Percentiles rank a stretch among this genome's conserved stretches.
Conservation (phyloP, 2,113 vertebrate genomes). For the Chionomys nivalis region DNA sequence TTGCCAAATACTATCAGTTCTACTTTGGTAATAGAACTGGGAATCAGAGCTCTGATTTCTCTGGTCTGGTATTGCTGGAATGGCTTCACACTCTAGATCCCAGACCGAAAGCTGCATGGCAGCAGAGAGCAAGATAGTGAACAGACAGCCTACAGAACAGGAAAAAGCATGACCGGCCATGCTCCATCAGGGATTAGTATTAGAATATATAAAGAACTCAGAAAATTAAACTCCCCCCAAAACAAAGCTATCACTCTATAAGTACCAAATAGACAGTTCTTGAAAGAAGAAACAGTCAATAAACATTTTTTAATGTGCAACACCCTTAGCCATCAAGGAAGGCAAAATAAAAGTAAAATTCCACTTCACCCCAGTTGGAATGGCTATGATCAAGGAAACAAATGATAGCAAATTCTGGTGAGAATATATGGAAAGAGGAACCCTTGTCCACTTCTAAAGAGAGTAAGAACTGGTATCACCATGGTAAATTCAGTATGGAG, state of each 20-base stretch:
- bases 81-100: neutral
- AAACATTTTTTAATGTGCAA: neutral
- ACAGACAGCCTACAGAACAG: neutral
- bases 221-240: neutral
- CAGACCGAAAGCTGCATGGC: neutral
- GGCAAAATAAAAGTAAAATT: neutral
- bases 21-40: neutral
- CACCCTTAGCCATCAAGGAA: neutral
- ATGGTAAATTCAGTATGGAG: neutral
- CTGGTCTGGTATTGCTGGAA: neutral
- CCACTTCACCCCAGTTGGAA: neutral
- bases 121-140: neutral
- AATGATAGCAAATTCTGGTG: neutral
- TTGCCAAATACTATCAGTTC: neutral
- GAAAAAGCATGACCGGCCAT: neutral
- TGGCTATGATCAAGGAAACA: neutral
- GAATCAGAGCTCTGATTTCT: neutral
- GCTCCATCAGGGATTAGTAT: neutral
- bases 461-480: neutral
- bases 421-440: too few relatives aligned
- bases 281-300: neutral
- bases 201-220: neutral
- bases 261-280: neutral
- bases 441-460: too few relatives aligned
- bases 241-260: neutral